Conservation (phyloP, 2,888 invertebrate genomes). For the Junonia oenone region DNA sequence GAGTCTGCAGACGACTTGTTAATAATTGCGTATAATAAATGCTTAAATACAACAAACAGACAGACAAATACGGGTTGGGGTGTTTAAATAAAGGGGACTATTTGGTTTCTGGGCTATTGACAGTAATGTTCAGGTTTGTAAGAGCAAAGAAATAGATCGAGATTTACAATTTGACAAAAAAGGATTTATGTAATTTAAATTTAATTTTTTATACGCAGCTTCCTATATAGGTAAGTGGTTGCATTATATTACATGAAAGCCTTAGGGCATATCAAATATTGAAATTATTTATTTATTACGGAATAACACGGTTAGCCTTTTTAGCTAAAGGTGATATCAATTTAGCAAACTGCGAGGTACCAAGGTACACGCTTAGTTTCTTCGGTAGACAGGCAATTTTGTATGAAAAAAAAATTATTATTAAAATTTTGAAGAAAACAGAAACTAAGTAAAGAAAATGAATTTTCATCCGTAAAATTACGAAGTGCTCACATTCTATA, state of each 20-base stretch:
- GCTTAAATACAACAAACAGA: constrained; percentile 74
- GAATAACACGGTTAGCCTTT: too few species aligned
- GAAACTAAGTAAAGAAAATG: neutral
- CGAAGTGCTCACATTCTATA: neutral
- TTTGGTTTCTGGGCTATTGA: constrained; percentile 58
- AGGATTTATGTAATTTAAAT: neutral
- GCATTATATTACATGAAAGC: too few species aligned
- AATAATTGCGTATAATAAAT: constrained; percentile 76
- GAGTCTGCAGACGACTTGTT: constrained; percentile 66
- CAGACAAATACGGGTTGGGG: constrained; percentile 69
- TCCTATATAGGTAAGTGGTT: too few species aligned
- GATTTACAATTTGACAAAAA: constrained; percentile 1
- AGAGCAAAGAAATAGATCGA: constrained; percentile 9
- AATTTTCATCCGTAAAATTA: neutral
- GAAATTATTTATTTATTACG: too few species aligned
- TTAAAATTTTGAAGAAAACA: too few species aligned
- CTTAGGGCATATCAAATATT: too few species aligned
- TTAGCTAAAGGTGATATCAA: too few species aligned
- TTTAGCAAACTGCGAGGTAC: too few species aligned
- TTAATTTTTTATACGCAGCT: neutral
- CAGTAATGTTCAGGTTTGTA: constrained; percentile 24
- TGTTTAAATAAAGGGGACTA: constrained; percentile 47
- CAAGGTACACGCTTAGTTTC: too few species aligned
- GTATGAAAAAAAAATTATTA: too few species aligned
- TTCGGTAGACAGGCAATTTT: too few species aligned